Conservation (phyloP, 1,140 invertebrate species). For the Diplogasteroides magnus region DNA sequence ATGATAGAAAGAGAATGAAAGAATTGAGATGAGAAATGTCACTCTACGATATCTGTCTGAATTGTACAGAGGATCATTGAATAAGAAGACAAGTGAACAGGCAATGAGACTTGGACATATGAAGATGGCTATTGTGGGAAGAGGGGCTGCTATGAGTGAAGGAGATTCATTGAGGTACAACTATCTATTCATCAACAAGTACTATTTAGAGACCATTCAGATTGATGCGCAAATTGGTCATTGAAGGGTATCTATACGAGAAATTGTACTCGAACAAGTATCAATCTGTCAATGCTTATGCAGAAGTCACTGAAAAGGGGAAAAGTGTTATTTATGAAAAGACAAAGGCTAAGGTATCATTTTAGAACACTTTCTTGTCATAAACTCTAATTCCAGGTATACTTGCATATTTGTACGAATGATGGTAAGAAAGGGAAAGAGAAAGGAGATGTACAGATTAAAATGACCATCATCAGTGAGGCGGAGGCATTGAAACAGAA, state of each 20-base stretch:
- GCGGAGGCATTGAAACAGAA: slow-evolving; percentile 38
- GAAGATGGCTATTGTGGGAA: slow-evolving; percentile 17
- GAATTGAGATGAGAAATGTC: neutral
- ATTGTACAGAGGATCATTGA: slow-evolving; percentile 24
- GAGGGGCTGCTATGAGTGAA: slow-evolving; percentile 25
- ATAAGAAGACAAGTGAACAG: slow-evolving; percentile 28
- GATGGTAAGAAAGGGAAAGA: slow-evolving; percentile 22
- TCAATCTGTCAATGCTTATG: slow-evolving; percentile 21
- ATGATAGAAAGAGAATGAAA: neutral
- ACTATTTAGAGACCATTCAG: neutral
- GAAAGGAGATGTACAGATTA: neutral
- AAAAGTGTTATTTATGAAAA: slow-evolving; percentile 14
- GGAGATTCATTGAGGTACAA: slow-evolving; percentile 22
- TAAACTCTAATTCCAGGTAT: slow-evolving; percentile 21
- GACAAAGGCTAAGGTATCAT: slow-evolving; percentile 13
- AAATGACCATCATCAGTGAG: slow-evolving; percentile 28
- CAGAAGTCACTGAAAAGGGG: slow-evolving; percentile 29
- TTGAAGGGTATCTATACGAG: slow-evolving; percentile 31
- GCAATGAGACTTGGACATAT: slow-evolving; percentile 19
- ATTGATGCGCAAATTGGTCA: slow-evolving; percentile 28
- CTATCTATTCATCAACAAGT: neutral
- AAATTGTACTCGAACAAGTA: slow-evolving; percentile 15
- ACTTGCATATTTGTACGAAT: slow-evolving; percentile 21
- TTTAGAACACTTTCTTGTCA: neutral
- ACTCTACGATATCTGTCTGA: slow-evolving; percentile 24